Evolutionary conservation across 2,113 vertebrate genomes (phyloP).

Genomic region (Danio rerio): GRCz12tu NC_133192.1:56065001-56065500

Average conservation of each 20-base stretch:
- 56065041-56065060: no score
- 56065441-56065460: neutral
- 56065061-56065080: no score
- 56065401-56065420: neutral
- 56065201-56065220: neutral
- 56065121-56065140: no score
- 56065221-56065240: neutral
- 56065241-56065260: no score
- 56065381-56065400: slow-evolving; percentile 91
- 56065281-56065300: slow-evolving; percentile 80
- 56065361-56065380: slow-evolving; percentile 98
- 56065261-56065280: neutral
- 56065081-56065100: no score
- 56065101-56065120: no score
- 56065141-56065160: no score
- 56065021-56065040: no score
- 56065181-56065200: neutral
- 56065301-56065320: slow-evolving; percentile 94
- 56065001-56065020: no score
- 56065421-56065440: neutral
- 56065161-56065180: no score
- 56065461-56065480: neutral
- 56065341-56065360: slow-evolving; percentile 99
- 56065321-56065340: slow-evolving; percentile 97
- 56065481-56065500: neutral